These are phyloP conservation scores for Paratilapia polleni DNA, from an alignment of 2,113 vertebrate species.

Conservation along the genomic window DNA sequence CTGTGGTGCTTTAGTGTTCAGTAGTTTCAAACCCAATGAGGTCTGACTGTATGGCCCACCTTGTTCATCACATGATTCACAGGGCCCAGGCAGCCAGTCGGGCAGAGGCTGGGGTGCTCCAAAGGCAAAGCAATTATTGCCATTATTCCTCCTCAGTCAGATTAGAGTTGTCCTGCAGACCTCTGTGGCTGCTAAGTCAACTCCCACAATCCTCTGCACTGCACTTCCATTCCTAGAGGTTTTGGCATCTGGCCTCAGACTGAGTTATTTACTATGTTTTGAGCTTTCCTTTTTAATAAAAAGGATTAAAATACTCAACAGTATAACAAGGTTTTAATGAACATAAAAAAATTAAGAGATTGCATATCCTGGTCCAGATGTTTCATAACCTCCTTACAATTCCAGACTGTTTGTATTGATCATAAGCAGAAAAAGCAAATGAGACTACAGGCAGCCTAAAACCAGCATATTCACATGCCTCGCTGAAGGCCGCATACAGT, in stretches of 20 bases:
- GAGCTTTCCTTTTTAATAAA: neutral
- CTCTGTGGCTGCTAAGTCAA: slow-evolving; percentile 41
- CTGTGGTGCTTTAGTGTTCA: neutral
- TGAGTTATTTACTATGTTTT: slow-evolving; percentile 8
- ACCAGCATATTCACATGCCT: slow-evolving; percentile 6
- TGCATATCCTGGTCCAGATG: neutral
- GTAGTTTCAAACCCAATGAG: slow-evolving; percentile 15
- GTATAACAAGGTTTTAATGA: neutral
- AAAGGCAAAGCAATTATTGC: slow-evolving; percentile 65
- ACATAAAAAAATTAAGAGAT: neutral
- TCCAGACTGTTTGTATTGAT: neutral
- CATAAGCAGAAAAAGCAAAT: neutral
- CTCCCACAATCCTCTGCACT: slow-evolving; percentile 31
- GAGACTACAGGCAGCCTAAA: neutral
- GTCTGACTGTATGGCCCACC: slow-evolving; percentile 17
- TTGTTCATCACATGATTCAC: slow-evolving; percentile 56
- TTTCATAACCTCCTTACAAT: neutral
- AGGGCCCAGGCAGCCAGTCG: slow-evolving; percentile 32
- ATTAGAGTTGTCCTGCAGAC: slow-evolving; percentile 54
- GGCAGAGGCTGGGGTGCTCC: slow-evolving; percentile 20
- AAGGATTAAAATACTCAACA: neutral
- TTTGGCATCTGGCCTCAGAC: slow-evolving; percentile 22
- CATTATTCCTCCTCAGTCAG: slow-evolving; percentile 64
- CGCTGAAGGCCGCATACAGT: slow-evolving; percentile 10
- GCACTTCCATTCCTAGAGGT: slow-evolving; percentile 16